Evolutionary conservation across 2,113 vertebrate genomes (phyloP), one percentile per base, ranked within the genome.

Genomic region (Raja brachyura): DNA sequence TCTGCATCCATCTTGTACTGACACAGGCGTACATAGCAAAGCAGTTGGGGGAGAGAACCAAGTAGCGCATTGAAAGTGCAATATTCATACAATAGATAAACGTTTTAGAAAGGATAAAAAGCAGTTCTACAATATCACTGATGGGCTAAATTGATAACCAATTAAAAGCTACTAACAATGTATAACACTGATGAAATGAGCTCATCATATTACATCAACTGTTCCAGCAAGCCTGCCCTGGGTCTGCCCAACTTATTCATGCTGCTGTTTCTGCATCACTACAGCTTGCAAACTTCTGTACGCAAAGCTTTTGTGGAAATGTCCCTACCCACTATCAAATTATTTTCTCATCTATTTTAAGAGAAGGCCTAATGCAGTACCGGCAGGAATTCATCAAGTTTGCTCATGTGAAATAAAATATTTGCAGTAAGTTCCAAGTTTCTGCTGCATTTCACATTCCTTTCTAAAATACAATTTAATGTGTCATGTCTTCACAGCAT

Each of bases 151-250:
- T 13, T 61, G 56, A 86, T 61, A 59, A 61, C 56, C n/a, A 83
- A 83, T 48, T 59, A n/a, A 85, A 73, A 85, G 54, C 81, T 28
- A 86, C 11, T 61, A 86, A 61, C 78, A 56, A 81, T n/a, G 54
- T 59, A 18, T 54, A 56, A 85, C 81, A 31, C 81, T 56, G 22
- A 83, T 61, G 56, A 54, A 85, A n/a, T n/a, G 61, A n/a, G 25
- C 28, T 61, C 54, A 61, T 61, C 56, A 86, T 86, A 86, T 86
- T 86, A 61, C 81, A 61, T 61, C n/a, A 86, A 86, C 56, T 31
- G 25, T 13, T 85, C 54, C 54, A 85, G 22, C 22, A 85, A 59
- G 54, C 56, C 8, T 28, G 25, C 54, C 48, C 20, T n/a, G 25
- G 25, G 25, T 86, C 81, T 61, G 56, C 25, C 61, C 25, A 59